Evolutionary conservation across 1,140 invertebrate genomes (phyloP), one percentile per base, ranked within the genome.

Genomic region (Mercenaria mercenaria): DNA sequence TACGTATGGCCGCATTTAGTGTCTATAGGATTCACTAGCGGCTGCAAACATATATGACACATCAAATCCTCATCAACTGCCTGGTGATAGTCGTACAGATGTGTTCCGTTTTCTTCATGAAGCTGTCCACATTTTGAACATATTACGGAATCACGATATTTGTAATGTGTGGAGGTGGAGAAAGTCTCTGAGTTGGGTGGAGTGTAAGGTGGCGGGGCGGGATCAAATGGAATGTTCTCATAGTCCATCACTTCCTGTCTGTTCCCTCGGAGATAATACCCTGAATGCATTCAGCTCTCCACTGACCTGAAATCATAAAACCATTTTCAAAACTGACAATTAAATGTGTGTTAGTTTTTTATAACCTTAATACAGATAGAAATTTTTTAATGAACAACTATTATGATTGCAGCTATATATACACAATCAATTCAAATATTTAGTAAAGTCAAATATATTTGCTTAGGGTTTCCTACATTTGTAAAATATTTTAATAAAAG

Each of bases 1-100:
- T 96, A 96, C 34, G 96, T 97, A 90, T 97, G 96, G 82, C 96
- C 96, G 91, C 96, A 97, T 82, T 95, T 95, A 13, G 96, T 96
- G 93, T 97, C 96, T 37, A 96, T 83, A 6, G 95, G 95, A 88
- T 95, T 95, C 29, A 96, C 95, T 32, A 96, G 88, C 3, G 95
- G 95, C 90, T 95, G 96, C 10, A 96, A 94, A 87, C 96, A 97
- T 47, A 97, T 96, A 87, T 96, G 96, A 90, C 96, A 97, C 88
- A 95, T 96, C 32, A 97, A 92, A 86, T 97, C 96, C 89, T 96
- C 96, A 89, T 97, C 96, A 20, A 96, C 96, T n/a, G 96, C 94
- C 72, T 96, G 95, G 69, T 95, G 94, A 92, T 97, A 97, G 94
- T 97, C 96, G 89, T 96, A 97, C 26, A 97, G 92, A 93, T 97